Percentiles rank a stretch among this genome's conserved stretches.
Evolutionary conservation across 30 jellyfish, hydroid and myxozoan species (phyloP).

Genomic region (Aurelia coerulea): DNA sequence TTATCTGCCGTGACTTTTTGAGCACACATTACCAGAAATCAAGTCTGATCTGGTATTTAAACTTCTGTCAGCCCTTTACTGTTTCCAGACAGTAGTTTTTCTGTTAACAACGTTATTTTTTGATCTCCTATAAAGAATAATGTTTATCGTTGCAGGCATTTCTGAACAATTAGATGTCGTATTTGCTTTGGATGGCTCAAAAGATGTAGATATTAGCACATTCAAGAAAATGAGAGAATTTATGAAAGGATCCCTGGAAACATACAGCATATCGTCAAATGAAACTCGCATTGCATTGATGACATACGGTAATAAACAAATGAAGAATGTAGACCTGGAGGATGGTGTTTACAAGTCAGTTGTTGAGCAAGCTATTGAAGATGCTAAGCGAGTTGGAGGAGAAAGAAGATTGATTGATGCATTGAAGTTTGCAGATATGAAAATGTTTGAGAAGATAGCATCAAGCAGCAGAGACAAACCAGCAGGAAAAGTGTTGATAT

Average conservation of each 20-base stretch:
- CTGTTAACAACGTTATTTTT: no score
- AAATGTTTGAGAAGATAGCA: slow-evolving; percentile 28
- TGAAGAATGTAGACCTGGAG: slow-evolving; percentile 1
- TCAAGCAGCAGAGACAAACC: neutral
- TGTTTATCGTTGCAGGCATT: slow-evolving; percentile 18
- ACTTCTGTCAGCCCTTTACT: no score
- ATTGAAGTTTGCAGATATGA: slow-evolving; percentile 8
- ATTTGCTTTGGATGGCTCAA: slow-evolving; percentile 86
- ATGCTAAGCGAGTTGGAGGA: slow-evolving; percentile 54
- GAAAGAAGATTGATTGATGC: slow-evolving; percentile 30
- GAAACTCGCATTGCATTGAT: slow-evolving; percentile 65
- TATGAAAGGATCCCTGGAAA: slow-evolving; percentile 42
- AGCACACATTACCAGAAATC: no score
- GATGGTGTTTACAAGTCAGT: slow-evolving; percentile 33
- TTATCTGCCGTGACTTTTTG: no score
- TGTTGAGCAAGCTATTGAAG: slow-evolving; percentile 38
- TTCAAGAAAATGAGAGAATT: slow-evolving; percentile 59
- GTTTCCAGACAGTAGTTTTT: no score
- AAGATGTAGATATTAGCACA: slow-evolving; percentile 1
- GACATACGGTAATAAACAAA: slow-evolving; percentile 40
- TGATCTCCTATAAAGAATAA: no score
- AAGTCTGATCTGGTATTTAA: no score
- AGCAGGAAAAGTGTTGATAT: slow-evolving; percentile 46
- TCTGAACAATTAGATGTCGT: slow-evolving; percentile 67
- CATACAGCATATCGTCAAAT: slow-evolving; percentile 52